Evolutionary conservation across 2,888 invertebrate species (phyloP), one percentile per base, ranked within the genome.

Genomic region (Lagria hirta): DNA sequence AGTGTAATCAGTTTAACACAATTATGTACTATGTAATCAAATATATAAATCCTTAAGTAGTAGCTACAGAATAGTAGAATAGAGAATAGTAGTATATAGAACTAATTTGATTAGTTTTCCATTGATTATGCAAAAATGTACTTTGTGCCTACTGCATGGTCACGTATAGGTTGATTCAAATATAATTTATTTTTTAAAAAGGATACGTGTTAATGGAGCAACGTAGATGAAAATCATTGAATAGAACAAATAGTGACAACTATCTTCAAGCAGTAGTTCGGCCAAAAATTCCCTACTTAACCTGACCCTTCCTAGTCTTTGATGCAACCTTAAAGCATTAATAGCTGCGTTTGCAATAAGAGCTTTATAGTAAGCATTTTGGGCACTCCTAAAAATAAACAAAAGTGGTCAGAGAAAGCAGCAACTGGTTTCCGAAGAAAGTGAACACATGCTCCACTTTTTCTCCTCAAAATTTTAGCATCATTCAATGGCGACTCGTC

Each of bases 231-330:
- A 99, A 65, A 98, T 91, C 57, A 96, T 75, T 27, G 95, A 92
- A 73, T 88, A 99, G 75, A 98, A 85, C 53, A 99, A 77, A 67
- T 99, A 99, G 70, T 99, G 99, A 51, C 92, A 95, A 60, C 95
- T 94, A 73, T 92, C 92, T 72, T 99, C 98, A 13, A 86, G 70
- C 60, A 93, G 77, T 55, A 98, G 75, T 33, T 80, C 74, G 4
- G 82, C 79, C 46, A 97, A 73, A 72, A 95, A 98, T 69, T 90
- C 88, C 49, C 88, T 77, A 17, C 83, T 88, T 40, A 97, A 75
- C 43, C 86, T 79, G 59, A 95, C 86, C 50, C 82, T 77, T 11
- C 95, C 94, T 56, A 98, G 76, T 48, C 98, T 80, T 72, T 99
- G 97, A 73, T 98, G 97, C 55, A 99, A 77, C 43, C 99, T 80